Conservation (phyloP, 1,140 invertebrate genomes). For the Phocides pigmalion region DNA sequence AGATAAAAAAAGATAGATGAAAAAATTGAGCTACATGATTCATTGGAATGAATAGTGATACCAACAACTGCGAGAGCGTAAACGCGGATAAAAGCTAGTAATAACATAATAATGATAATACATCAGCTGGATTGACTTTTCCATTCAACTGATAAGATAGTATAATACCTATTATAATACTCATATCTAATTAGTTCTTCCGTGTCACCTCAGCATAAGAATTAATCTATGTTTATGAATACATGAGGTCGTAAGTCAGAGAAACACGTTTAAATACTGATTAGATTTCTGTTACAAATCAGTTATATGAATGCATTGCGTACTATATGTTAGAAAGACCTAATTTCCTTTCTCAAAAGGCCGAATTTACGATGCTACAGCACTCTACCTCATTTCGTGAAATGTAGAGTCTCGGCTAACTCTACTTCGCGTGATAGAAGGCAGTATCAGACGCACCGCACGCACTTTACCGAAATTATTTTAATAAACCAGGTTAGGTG, state of each 20-base stretch:
- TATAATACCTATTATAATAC: conserved; percentile 11
- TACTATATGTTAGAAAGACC: background rate
- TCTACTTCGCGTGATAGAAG: conserved; percentile 58
- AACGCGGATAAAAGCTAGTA: too few relatives aligned
- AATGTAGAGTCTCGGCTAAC: conserved; percentile 39
- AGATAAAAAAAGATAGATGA: too few relatives aligned
- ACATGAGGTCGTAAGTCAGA: conserved; percentile 60
- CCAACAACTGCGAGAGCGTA: too few relatives aligned
- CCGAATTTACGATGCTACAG: conserved; percentile 1
- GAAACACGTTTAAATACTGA: conserved; percentile 49
- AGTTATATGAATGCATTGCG: conserved; percentile 26
- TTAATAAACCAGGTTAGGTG: conserved; percentile 78
- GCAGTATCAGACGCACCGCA: conserved; percentile 66
- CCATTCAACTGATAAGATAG: background rate
- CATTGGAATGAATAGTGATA: too few relatives aligned
- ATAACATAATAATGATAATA: background rate
- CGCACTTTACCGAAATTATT: conserved; percentile 78
- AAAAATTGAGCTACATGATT: too few relatives aligned
- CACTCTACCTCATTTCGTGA: conserved; percentile 31
- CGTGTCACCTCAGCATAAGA: conserved; percentile 53
- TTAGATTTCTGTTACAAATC: conserved; percentile 47
- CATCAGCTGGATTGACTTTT: background rate
- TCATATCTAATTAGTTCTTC: conserved; percentile 58
- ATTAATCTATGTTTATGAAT: conserved; percentile 69
- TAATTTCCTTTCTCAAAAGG: conserved; percentile 6